Conservation (phyloP, 2,113 vertebrate genomes). For the Lathamus discolor region DNA sequence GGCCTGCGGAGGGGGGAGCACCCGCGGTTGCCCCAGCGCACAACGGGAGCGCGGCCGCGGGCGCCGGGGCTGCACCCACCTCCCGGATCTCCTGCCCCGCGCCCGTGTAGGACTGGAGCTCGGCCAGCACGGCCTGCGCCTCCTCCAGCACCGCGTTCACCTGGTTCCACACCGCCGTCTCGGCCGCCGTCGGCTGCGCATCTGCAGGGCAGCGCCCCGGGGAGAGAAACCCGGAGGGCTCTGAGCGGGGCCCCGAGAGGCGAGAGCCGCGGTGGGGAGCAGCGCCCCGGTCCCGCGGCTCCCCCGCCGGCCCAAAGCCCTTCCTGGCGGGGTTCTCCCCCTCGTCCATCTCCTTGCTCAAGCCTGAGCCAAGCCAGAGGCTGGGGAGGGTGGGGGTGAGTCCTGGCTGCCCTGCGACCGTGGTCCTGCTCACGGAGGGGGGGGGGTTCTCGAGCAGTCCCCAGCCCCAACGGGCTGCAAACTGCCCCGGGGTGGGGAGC, state of each 20-base stretch:
- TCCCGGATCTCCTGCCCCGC: conserved; percentile 92
- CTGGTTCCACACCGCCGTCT: conserved; percentile 92
- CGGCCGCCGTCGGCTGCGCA: conserved; percentile 91
- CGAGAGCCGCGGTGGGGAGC: background rate
- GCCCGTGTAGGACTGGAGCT: conserved; percentile 91
- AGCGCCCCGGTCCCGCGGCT: background rate
- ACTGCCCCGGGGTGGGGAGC: background rate
- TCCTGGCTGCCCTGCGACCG: conserved; percentile 5
- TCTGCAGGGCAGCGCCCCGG: conserved; percentile 78
- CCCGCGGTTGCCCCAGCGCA: rapidly evolving
- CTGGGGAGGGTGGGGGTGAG: background rate
- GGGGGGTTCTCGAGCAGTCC: background rate
- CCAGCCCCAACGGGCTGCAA: background rate
- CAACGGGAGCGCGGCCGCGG: rapidly evolving
- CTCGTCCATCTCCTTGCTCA: background rate
- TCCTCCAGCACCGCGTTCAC: conserved; percentile 91
- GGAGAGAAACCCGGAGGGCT: conserved; percentile 52
- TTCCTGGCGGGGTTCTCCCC: background rate
- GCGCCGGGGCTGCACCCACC: conserved; percentile 58
- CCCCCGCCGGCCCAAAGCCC: background rate
- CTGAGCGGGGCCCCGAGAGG: background rate
- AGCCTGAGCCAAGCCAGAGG: background rate
- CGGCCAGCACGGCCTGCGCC: conserved; percentile 86
- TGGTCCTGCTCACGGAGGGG: background rate
- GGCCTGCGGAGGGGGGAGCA: conserved; percentile 68